Base-by-base conservation (phyloP, 2,797 vertebrate genomes). In the Trachops cirrhosus region DNA sequence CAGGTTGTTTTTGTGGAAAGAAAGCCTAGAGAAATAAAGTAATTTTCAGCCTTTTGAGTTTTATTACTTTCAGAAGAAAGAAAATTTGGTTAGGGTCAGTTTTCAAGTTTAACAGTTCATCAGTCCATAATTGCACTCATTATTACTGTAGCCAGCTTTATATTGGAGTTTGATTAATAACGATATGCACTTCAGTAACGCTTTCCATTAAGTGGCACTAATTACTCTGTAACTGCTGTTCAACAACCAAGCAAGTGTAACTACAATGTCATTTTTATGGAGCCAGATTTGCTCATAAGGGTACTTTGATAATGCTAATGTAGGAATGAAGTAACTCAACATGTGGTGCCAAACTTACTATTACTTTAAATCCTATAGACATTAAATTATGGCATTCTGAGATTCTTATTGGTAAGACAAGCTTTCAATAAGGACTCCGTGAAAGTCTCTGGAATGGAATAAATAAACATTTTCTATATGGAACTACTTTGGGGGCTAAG, bases 81-180 rank as follows among this genome's bases (percentile, higher is more conserved):
- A 83, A 52, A 89, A 97, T 96, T 97, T 96, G 89, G 74, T 89
- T 95, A 96, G 80, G 97, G 97, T 98, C 98, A 93, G 89, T 97
- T 97, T 98, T 93, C 71, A 96, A 91, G 41, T 95, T 97, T 96
- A 98, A 95, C 52, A 98, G 91, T 97, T 97, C 73, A 97, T 96
- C 97, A 96, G 44, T 83, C 95, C 93, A 57, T 98, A 98, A 98
- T 97, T 94, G 14, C 32, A 95, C 77, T 94, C 94, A 95, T 98
- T 97, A 97, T 94, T 97, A 95, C 62, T 88, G 48, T 75, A 97
- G 82, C 73, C 88, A 97, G 86, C 6, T 97, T 97, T 97, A 96
- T 97, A 97, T 22, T 97, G 82, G 91, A 95, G 96, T 96, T 94
- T 97, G 95, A 97, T 98, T 98, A 97, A 98, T 98, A 98, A 97